Percentiles rank a stretch among this genome's conserved stretches.
These are phyloP conservation scores for Pangasianodon gigas DNA, from an alignment of 2,113 vertebrate genomes.

Conservation along the genomic window DNA sequence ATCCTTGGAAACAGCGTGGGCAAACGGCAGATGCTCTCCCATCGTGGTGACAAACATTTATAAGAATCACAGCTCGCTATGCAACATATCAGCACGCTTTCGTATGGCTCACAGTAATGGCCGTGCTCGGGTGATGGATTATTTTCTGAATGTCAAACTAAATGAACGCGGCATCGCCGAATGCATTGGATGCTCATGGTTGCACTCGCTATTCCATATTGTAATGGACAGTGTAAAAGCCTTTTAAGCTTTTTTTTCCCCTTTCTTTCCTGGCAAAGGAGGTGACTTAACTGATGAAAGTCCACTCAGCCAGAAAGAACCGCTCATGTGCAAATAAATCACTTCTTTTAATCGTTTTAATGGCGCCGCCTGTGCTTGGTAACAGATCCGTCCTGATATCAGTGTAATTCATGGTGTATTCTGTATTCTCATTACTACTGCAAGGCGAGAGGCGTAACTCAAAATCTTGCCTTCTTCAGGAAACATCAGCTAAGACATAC, in stretches of 20 bases:
- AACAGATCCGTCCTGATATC: conserved; percentile 21
- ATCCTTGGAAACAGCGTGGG: conserved; percentile 60
- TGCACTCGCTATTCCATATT: conserved; percentile 33
- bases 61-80: conserved; percentile 40
- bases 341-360: conserved; percentile 43
- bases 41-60: conserved; percentile 45
- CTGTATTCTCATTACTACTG: conserved; percentile 21
- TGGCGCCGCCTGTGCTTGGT: conserved; percentile 16
- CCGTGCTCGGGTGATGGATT: conserved; percentile 41
- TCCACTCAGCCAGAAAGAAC: conserved; percentile 40
- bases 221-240: conserved; percentile 35
- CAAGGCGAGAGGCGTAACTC: conserved; percentile 20
- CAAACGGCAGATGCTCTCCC: conserved; percentile 54
- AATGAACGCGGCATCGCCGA: conserved; percentile 26
- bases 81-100: conserved; percentile 42
- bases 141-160: conserved; percentile 35
- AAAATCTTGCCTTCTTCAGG: neutral
- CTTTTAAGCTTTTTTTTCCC: neutral
- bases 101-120: conserved; percentile 36
- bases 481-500: conserved; percentile 13
- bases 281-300: conserved; percentile 47
- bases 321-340: conserved; percentile 36
- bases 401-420: conserved; percentile 28
- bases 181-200: conserved; percentile 34
- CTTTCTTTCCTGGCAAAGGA: conserved; percentile 35